Conservation (phyloP, 2,113 vertebrate genomes). For the Gymnocephalus cernua region DNA sequence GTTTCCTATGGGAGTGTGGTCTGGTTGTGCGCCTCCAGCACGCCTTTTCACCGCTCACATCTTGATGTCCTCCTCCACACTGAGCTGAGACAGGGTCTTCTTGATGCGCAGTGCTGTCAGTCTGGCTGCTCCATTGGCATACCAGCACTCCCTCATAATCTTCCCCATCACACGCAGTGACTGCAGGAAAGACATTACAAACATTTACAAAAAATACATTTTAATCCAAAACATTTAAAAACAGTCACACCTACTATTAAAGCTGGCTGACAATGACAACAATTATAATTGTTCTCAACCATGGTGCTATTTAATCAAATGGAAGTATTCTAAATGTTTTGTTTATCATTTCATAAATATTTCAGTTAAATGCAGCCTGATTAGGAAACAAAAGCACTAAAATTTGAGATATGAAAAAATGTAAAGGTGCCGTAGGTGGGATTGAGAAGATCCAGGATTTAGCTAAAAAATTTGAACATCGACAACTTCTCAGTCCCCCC, state of each 20-base stretch:
- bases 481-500: too few species aligned
- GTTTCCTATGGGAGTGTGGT: slow-evolving; percentile 68
- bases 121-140: slow-evolving; percentile 94
- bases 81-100: slow-evolving; percentile 98
- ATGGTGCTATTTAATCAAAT: not conserved
- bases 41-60: slow-evolving; percentile 80
- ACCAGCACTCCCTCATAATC: slow-evolving; percentile 99
- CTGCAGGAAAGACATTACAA: slow-evolving; percentile 74
- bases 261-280: not conserved
- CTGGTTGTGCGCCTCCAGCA: slow-evolving; percentile 58
- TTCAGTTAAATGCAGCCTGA: not conserved
- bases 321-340: not conserved
- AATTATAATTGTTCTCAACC: not conserved
- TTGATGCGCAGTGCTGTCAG: slow-evolving; percentile 98
- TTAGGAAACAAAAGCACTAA: not conserved
- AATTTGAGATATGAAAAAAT: not conserved
- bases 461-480: too few species aligned
- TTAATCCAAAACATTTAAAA: not conserved
- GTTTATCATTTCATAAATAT: not conserved
- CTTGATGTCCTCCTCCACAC: slow-evolving; percentile 97
- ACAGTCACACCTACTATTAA: not conserved
- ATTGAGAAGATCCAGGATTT: too few species aligned
- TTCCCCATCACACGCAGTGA: slow-evolving; percentile 97
- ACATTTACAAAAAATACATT: not conserved
- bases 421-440: too few species aligned